Base-by-base conservation (phyloP, 2,797 vertebrate species). In the Girardinus metallicus region DNA sequence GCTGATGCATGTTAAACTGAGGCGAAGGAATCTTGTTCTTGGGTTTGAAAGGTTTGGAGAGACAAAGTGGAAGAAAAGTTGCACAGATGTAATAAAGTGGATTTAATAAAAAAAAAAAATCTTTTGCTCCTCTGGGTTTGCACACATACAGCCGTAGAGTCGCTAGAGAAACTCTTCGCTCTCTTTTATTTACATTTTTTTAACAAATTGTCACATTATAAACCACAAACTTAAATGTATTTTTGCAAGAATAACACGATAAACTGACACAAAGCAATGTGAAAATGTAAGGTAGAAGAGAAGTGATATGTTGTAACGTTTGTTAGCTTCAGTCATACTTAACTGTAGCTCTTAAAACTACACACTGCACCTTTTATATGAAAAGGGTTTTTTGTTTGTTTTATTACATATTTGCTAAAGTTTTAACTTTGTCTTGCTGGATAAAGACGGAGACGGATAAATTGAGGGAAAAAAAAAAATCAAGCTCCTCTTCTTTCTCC, bases 1-100 rank as follows among this genome's bases (percentile, higher is more conserved):
- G 39, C 76, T 85, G 76, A 16, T 82, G 71, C 72, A 86, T 78
- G 76, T 87, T 74, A 55, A 83, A 78, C 51, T 39, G 60, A 6
- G 49, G 41, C 21, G 51, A 81, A 80, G 74, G 80, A 78, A 82
- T 84, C 77, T 39, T 76, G 10, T 72, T 70, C 39, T 78, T 77
- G 55, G 49, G 76, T 77, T 80, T 74, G 12, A 47, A 44, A 76
- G 72, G 46, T 36, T 83, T 47, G 21, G 29, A 83, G 70, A 49
- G 53, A 36, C 62, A 75, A 84, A 81, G 13, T 46, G 9, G 21
- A 31, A 44, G 70, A 16, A 18, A 68, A 75, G 71, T 75, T 44
- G 44, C 34, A 70, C 31, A 16, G 3, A 53, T 62, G 71, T 78
- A 72, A 73, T 23, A 2, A 4, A 57, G 57, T 70, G 2, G 57